A percentile compares a stretch with the other conserved stretches of the same genome.
Conservation (phyloP, 2,797 vertebrate genomes). For the Phaenicophaeus curvirostris region DNA sequence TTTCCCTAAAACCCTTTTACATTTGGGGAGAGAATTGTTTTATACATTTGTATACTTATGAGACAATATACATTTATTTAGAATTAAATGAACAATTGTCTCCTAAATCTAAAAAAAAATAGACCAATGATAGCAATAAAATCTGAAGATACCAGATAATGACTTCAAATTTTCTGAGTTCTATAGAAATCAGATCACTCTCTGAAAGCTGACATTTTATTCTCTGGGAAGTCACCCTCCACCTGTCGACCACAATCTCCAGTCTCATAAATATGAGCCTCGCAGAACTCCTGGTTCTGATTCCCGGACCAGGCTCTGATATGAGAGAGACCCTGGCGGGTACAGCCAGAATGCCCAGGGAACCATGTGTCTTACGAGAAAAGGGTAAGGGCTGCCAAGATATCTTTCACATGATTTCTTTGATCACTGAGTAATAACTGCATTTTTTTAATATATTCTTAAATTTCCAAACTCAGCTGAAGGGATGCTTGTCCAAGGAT, state of each 20-base stretch:
- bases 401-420: background rate
- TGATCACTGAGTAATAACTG: background rate
- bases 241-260: background rate
- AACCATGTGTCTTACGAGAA: rapidly evolving
- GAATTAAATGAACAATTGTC: background rate
- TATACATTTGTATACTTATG: background rate
- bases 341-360: rapidly evolving
- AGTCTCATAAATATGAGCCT: rapidly evolving
- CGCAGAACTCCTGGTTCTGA: background rate
- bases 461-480: background rate
- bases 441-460: background rate
- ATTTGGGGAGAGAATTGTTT: background rate
- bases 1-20: background rate
- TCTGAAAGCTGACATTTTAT: background rate
- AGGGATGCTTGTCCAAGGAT: background rate
- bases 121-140: background rate
- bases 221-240: background rate
- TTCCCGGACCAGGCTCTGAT: background rate
- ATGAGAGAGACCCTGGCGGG: background rate
- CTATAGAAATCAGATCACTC: background rate
- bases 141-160: background rate
- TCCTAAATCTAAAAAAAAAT: background rate
- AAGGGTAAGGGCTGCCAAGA: background rate
- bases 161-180: background rate
- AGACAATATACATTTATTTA: background rate